Base-by-base conservation (phyloP, 2,113 vertebrate species). In the Periophthalmus modestus region DNA sequence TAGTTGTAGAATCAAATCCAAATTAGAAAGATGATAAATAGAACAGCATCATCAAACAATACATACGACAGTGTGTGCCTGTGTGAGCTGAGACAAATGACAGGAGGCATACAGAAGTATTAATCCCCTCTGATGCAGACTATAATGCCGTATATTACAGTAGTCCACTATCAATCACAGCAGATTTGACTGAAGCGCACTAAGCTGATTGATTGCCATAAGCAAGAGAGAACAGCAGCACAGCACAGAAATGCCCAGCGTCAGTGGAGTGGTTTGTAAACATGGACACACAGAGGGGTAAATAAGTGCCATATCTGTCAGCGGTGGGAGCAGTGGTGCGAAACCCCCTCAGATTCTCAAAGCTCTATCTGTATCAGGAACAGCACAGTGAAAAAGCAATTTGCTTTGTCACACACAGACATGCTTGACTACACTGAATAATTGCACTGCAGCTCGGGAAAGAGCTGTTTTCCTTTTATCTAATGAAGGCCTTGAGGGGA, bases 361-460 rank as follows among this genome's bases (percentile, higher is more conserved):
- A 90, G 80, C 83, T 77, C 79, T 91, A 90, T 92, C 90, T 88
- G 87, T 92, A 92, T 92, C 88, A 84, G 88, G 82, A 92, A 93
- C 82, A 88, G 86, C 84, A 93, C 91, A 91, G 88, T 73, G 75
- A 92, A 90, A 92, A 92, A 89, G 89, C 89, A 91, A 94, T 92
- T 94, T 93, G 91, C 91, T 90, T 93, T 91, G 92, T 92, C 91
- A 93, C 90, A 93, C 90, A 92, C 79, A 92, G 91, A 89, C 91
- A 93, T 92, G 93, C 90, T 92, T 90, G 88, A 90, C 89, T 92
- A 89, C 89, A 79, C 92, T 90, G 88, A 92, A 92, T 93, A 93
- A 93, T 94, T 93, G 90, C 88, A 88, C 84, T 90, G 91, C 89
- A 90, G 89, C 78, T 83, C 79, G 82, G 84, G 80, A 92, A 93